These are phyloP conservation scores for Cercocebus atys DNA, from an alignment of 2,113 vertebrate species.

Conservation along the genomic window DNA sequence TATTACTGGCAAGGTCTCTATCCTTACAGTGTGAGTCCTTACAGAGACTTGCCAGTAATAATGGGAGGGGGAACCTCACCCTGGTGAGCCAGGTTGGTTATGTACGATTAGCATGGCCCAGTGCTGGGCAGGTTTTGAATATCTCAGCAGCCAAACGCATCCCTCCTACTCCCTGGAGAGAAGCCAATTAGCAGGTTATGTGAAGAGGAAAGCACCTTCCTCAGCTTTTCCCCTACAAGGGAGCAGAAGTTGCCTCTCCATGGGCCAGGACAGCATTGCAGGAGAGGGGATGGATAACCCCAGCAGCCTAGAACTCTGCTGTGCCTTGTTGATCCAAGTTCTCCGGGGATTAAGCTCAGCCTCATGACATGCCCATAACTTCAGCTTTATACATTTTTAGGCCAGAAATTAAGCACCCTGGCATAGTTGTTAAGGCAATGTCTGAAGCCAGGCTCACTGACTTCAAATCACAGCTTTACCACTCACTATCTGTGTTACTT, in stretches of 20 bases:
- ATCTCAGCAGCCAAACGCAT: not conserved
- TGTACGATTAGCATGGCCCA: not conserved
- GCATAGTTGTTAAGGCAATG: not conserved
- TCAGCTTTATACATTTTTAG: not conserved
- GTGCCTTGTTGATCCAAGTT: not conserved
- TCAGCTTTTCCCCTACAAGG: not conserved
- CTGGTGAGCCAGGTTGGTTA: not conserved
- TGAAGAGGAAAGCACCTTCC: not conserved
- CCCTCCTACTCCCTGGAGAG: not conserved
- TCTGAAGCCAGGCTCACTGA: not conserved
- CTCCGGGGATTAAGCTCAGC: not conserved
- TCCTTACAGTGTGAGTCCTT: not conserved
- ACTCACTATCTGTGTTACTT: not conserved
- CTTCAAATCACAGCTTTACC: not conserved
- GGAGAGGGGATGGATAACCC: not conserved
- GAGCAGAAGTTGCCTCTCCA: not conserved
- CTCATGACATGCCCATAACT: too few species aligned
- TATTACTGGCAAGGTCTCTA: not conserved
- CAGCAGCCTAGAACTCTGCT: not conserved
- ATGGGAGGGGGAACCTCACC: not conserved
- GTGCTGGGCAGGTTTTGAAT: not conserved
- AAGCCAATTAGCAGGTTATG: not conserved
- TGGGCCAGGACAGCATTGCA: not conserved
- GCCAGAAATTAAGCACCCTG: not conserved
- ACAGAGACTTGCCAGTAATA: too few species aligned